Conservation (phyloP, 2,888 invertebrate genomes). For the Antheraea yamamai region DNA sequence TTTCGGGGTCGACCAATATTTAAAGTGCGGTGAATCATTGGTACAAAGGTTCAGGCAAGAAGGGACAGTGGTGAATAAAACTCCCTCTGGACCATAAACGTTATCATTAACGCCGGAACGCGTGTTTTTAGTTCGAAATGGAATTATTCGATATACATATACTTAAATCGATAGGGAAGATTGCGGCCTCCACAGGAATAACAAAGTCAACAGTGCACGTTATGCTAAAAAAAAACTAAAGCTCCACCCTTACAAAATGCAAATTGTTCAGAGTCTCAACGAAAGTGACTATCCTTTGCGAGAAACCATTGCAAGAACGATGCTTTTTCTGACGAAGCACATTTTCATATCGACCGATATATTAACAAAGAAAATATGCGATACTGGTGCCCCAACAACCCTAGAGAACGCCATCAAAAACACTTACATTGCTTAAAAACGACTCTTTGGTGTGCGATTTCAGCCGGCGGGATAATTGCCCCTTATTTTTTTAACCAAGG, state of each 20-base stretch:
- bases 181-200: background rate
- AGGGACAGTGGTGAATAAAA: too few relatives aligned
- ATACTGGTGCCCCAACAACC: background rate
- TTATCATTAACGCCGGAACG: too few relatives aligned
- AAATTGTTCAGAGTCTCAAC: background rate
- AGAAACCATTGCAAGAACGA: background rate
- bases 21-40: too few relatives aligned
- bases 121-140: too few relatives aligned
- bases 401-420: background rate
- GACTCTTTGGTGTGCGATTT: background rate
- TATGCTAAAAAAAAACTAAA: background rate
- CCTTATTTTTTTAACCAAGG: background rate
- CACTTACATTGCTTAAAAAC: background rate
- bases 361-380: background rate
- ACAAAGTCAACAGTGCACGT: background rate
- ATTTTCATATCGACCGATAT: background rate
- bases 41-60: too few relatives aligned
- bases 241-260: background rate
- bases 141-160: too few relatives aligned
- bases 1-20: too few relatives aligned
- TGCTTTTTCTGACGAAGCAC: background rate
- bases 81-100: too few relatives aligned
- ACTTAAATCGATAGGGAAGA: background rate
- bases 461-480: background rate
- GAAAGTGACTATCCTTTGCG: background rate